Evolutionary conservation across 2,797 vertebrate genomes (phyloP), one percentile per base, ranked within the genome.

Genomic region (Sarcophilus harrisii): DNA sequence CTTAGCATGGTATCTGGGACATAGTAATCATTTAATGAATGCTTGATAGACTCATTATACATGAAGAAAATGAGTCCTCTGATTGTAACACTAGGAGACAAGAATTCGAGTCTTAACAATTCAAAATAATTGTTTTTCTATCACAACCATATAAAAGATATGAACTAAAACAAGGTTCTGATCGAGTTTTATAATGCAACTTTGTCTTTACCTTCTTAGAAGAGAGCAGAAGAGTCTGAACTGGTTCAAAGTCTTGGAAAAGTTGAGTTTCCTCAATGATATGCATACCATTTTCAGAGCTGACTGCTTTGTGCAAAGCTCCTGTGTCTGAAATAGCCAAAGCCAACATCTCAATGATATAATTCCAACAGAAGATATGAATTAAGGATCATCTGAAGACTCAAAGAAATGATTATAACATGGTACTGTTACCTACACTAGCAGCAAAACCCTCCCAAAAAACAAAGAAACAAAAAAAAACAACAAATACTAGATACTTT

Each of bases 231-330:
- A 99, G 98, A 92, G 99, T 99, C 95, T 99, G 99, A 57, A 99
- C 98, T 0, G 99, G 98, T 94, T 99, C 99, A 0, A 98, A 97
- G 66, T 98, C 99, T 98, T 98, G 99, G 89, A 99, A 99, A 52
- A 99, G 99, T 97, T 99, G 99, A 12, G 99, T 99, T 98, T 99
- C 99, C 98, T 99, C 99, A 87, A 99, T 99, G 90, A 99, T 99
- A 66, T 99, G 99, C 95, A 99, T 99, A 1, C 99, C 99, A 5
- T 97, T 98, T 90, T 99, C 99, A 32, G 99, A 99, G 97, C 99
- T 98, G 96, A 99, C 98, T 0, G 99, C 99, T 98, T 99, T 99
- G 96, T 99, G 99, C 96, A 99, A 98, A 73, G 99, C 98, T 11
- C 99, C 99, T 96, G 96, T 99, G 98, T 99, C 99, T 99, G 98